Evolutionary conservation across 2,888 invertebrate genomes (phyloP), one percentile per base, ranked within the genome.

Genomic region (Coenonympha glycerion): DNA sequence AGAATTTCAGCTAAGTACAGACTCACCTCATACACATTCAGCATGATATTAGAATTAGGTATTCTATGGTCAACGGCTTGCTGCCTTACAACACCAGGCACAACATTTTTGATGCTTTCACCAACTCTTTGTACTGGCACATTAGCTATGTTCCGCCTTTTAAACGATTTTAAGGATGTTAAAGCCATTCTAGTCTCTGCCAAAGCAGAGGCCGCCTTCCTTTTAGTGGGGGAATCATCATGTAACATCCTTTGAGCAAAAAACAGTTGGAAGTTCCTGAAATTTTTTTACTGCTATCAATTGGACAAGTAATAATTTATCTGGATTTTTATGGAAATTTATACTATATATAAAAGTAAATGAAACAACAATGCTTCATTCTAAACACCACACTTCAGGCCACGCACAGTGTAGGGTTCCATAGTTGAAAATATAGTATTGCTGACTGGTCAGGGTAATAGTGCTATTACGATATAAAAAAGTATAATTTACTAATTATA

Each of bases 171-270:
- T 36, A 96, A 76, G 2, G 92, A 92, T 47, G 93, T 93, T 49
- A 96, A 83, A 6, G 94, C 95, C 68, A 91, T 89, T 49, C 96
- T 89, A 46, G 94, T 92, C 65, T 93, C 93, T 16, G 90, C 87
- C 40, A 93, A 73, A 21, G 90, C 89, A 34, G 89, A 86, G 41
- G 89, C 89, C 53, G 89, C 90, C 56, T 87, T 87, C 41, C 88
- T 81, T 68, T 87, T 89, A 3, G 88, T 88, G 1, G 89, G 88
- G 37, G 83, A 85, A 58, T 90, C 90, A 62, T 92, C 92, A 67
- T 89, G 91, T 44, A 92, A 79, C 81, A 91, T 89, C 76, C 91
- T 86, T 69, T 91, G 89, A 26, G 91, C 92, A 59, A 92, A 89
- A 59, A 91, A 90, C 51, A 92, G 83, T 73, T 93, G 92, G 66